Base-by-base conservation (phyloP, 92 coral and sea anemone species). In the Montipora capitata region DNA sequence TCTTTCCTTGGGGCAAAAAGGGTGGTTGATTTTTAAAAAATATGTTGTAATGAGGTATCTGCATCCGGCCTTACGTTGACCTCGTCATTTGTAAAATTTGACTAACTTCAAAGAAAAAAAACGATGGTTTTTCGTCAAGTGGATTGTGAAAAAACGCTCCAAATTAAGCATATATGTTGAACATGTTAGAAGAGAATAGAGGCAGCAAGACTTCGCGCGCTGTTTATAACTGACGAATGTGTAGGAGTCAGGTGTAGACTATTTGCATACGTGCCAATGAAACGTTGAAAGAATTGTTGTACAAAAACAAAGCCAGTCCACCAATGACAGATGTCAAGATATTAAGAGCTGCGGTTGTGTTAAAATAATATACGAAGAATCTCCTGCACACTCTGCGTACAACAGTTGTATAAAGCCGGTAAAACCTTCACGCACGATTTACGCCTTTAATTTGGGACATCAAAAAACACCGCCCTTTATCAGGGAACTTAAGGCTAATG, bases 381-480 rank as follows among this genome's bases (percentile, higher is more conserved):
- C 35, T 27, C 35, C 35, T 1, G 35, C 35, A 27, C 35, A 27
- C 35, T 27, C 35, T 27, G 35, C 35, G 35, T 0, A 27, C 35
- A 27, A 27, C 35, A 27, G 35, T 27, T 27, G 35, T 27, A 27
- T 27, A 27, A 27, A 27, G 35, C 35, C 35, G 35, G 8, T 6
- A 6, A 54, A 39, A n/a, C 61, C 10, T 66, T 2, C 38, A 45
- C 66, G 77, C 40, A 39, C 72, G 87, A 62, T 71, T 59, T 72
- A 72, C 72, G 40, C 87, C 48, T 72, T 71, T 83, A 72, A 59
- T 72, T 83, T 73, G 16, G 58, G 2, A 83, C 87, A 83, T 83
- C 87, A 83, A 83, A 83, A 38, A 72, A 78, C 8, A 83, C 87
- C 87, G 87, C 80, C 79, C 64, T 72, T 83, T 13, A 81, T 70